These are phyloP conservation scores for Bombus breviceps DNA, from an alignment of 1,140 invertebrate genomes.

Conservation along the genomic window DNA sequence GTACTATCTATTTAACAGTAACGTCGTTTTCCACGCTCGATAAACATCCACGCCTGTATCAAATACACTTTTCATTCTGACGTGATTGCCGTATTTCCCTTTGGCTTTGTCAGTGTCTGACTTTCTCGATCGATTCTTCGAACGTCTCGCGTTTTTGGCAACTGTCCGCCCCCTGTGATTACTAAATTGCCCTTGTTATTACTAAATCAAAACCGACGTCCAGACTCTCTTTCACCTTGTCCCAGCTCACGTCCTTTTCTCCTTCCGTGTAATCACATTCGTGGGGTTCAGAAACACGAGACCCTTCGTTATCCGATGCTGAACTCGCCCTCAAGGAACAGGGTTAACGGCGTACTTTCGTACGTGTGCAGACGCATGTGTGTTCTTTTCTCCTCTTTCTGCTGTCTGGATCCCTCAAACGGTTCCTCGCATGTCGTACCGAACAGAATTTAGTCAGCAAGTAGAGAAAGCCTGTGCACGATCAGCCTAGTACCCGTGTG, in stretches of 20 bases:
- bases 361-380: not conserved
- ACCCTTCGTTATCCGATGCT: conserved; percentile 54
- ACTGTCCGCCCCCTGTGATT: not conserved
- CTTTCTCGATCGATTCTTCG: conserved; percentile 17
- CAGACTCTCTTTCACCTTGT: conserved; percentile 13
- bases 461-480: conserved; percentile 37
- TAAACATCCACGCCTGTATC: too few relatives aligned
- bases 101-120: not conserved
- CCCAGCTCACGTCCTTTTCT: conserved; percentile 43
- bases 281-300: conserved; percentile 50
- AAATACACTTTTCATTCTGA: too few relatives aligned
- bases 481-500: conserved; percentile 18
- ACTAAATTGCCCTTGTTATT: conserved; percentile 68
- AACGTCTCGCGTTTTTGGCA: conserved; percentile 39
- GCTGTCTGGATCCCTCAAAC: not conserved
- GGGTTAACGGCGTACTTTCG: conserved; percentile 28
- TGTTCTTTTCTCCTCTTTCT: not conserved
- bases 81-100: not conserved
- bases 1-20: too few relatives aligned
- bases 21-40: not conserved
- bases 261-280: conserved; percentile 62
- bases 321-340: conserved; percentile 41
- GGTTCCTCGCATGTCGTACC: not conserved
- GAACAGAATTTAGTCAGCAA: conserved; percentile 33
- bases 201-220: conserved; percentile 67